phyloP scores from a whole-genome alignment of 2,888 invertebrate species.

The Xestia xanthographa region DNA sequence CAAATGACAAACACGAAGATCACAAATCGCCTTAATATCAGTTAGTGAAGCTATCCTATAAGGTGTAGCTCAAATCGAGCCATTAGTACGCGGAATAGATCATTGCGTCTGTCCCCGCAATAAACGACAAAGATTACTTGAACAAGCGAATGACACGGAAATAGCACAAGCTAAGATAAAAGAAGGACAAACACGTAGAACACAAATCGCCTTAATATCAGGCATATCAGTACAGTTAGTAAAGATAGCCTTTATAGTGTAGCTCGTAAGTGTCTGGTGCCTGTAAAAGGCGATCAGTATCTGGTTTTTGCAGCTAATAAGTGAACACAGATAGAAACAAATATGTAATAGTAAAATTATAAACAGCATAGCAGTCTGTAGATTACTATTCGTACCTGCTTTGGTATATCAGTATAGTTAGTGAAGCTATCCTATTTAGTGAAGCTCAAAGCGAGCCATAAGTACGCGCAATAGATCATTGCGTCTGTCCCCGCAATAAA shows the following conservation, averaged over 20 bases:
- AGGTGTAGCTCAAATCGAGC: conserved; percentile 70
- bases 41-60: conserved; percentile 69
- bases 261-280: conserved; percentile 83
- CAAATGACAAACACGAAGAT: conserved; percentile 27
- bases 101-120: too few relatives aligned
- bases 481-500: too few relatives aligned
- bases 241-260: conserved; percentile 75
- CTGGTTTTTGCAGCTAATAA: conserved; percentile 82
- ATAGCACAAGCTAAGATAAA: too few relatives aligned
- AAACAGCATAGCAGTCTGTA: conserved; percentile 26
- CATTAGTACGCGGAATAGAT: too few relatives aligned
- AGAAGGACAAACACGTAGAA: too few relatives aligned
- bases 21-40: conserved; percentile 69
- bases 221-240: conserved; percentile 51
- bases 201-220: conserved; percentile 66
- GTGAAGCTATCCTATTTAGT: conserved; percentile 76
- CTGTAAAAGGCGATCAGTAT: conserved; percentile 89
- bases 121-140: too few relatives aligned
- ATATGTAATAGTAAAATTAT: not conserved
- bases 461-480: too few relatives aligned
- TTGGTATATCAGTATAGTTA: too few relatives aligned
- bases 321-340: not conserved
- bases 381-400: too few relatives aligned
- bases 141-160: too few relatives aligned
- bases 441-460: conserved; percentile 64